Evolutionary conservation across 1,140 invertebrate genomes (phyloP).

Genomic region (Drosophila navojoa): DNA sequence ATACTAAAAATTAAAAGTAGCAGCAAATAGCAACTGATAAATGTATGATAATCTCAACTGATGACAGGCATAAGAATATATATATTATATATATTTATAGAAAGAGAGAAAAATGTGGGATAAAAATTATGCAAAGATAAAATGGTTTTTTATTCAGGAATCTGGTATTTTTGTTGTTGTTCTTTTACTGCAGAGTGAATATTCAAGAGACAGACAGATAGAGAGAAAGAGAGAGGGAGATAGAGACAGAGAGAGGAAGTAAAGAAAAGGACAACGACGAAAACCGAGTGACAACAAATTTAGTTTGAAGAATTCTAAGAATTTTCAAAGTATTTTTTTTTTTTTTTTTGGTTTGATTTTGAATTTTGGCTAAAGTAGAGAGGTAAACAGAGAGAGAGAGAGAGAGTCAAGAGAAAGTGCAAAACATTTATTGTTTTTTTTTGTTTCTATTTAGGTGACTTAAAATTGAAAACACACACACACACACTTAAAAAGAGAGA

Average conservation of each 20-base stretch:
- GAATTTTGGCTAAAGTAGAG: not conserved
- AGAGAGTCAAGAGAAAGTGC: no score
- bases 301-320: not conserved
- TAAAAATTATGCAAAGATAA: constrained; percentile 26
- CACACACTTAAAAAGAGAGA: constrained; percentile 1
- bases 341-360: not conserved
- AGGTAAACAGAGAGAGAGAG: no score
- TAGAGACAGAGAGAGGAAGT: not conserved
- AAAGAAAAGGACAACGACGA: constrained; percentile 23
- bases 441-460: constrained; percentile 24
- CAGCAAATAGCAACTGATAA: constrained; percentile 18
- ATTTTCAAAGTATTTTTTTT: constrained; percentile 5
- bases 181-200: not conserved
- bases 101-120: not conserved
- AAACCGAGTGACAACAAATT: constrained; percentile 19
- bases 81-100: not conserved
- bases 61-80: constrained; percentile 41
- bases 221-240: no score
- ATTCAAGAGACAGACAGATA: no score
- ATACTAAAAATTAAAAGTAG: not conserved
- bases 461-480: constrained; percentile 23
- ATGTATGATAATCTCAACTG: constrained; percentile 27
- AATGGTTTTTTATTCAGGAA: not conserved
- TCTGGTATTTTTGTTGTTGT: not conserved
- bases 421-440: no score